A percentile compares a stretch with the other conserved stretches of the same genome.
Conservation (phyloP, 1,140 invertebrate genomes). For the Brachystomella parvula region DNA sequence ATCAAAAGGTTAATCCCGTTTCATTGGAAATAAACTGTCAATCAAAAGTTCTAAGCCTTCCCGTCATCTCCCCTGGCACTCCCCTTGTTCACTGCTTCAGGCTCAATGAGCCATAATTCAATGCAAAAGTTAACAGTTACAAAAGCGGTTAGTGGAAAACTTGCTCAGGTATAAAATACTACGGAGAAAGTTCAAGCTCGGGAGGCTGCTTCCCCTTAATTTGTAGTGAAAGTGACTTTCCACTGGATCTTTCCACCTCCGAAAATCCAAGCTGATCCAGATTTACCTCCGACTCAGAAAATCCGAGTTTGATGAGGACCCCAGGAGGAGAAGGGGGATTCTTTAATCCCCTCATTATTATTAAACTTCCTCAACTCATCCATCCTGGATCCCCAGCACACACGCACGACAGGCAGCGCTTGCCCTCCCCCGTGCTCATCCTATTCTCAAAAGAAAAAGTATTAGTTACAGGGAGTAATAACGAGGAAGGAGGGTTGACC, state of each 20-base stretch:
- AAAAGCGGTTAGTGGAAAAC: background rate
- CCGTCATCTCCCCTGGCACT: background rate
- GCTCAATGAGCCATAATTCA: conserved; percentile 8
- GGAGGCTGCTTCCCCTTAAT: too few species aligned
- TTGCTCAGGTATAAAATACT: background rate
- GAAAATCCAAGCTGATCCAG: too few species aligned
- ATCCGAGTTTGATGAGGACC: conserved; percentile 28
- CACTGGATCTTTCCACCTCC: too few species aligned
- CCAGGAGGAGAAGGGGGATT: background rate
- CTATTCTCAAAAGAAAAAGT: too few species aligned
- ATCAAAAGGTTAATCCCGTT: conserved; percentile 23
- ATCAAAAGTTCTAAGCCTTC: conserved; percentile 10
- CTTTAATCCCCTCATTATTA: conserved; percentile 37
- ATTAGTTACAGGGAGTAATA: too few species aligned
- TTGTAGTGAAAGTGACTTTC: too few species aligned
- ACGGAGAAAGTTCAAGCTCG: too few species aligned
- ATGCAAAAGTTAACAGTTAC: background rate
- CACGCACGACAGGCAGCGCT: too few species aligned
- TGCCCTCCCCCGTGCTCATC: too few species aligned
- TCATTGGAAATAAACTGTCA: conserved; percentile 25
- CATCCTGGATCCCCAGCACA: too few species aligned
- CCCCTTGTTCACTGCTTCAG: background rate
- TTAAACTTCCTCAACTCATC: conserved; percentile 25
- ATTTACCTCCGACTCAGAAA: too few species aligned
- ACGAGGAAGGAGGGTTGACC: too few species aligned